Evolutionary conservation across 1,140 invertebrate species (phyloP).

Genomic region (Sarcophaga bullata): DNA sequence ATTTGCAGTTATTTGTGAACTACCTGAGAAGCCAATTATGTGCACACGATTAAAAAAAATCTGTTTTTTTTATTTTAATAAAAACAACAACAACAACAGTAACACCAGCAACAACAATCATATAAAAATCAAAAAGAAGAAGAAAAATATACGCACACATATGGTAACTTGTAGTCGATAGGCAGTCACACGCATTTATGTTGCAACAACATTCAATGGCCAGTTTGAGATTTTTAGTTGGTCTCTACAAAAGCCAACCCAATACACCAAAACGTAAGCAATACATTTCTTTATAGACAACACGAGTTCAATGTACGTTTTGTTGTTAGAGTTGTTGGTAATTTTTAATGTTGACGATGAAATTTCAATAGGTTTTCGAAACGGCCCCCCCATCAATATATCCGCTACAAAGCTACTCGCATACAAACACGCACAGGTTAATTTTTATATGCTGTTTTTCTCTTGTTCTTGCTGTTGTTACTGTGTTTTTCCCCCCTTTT

Average conservation of each 20-base stretch:
- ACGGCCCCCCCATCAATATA: constrained; percentile 14
- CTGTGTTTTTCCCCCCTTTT: no score
- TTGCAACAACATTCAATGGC: neutral
- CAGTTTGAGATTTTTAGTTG: no score
- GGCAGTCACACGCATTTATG: neutral
- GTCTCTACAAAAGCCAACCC: no score
- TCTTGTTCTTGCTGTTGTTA: neutral
- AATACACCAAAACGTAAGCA: no score
- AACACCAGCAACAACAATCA: no score
- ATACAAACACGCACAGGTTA: neutral
- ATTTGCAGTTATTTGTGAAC: constrained; percentile 65
- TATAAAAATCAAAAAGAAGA: neutral
- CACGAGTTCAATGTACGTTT: no score
- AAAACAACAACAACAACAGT: no score
- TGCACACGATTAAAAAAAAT: constrained; percentile 43
- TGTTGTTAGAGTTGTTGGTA: neutral
- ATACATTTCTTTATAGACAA: no score
- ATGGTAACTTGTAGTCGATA: neutral
- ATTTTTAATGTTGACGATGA: constrained; percentile 19
- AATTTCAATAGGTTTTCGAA: constrained; percentile 19
- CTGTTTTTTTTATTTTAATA: no score
- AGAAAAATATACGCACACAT: neutral
- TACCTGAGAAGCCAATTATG: constrained; percentile 60
- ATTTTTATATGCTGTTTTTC: neutral
- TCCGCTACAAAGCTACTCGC: neutral